Evolutionary conservation across 2,113 vertebrate species (phyloP), one percentile per base, ranked within the genome.

Genomic region (Rhegmatorhina hoffmannsi): DNA sequence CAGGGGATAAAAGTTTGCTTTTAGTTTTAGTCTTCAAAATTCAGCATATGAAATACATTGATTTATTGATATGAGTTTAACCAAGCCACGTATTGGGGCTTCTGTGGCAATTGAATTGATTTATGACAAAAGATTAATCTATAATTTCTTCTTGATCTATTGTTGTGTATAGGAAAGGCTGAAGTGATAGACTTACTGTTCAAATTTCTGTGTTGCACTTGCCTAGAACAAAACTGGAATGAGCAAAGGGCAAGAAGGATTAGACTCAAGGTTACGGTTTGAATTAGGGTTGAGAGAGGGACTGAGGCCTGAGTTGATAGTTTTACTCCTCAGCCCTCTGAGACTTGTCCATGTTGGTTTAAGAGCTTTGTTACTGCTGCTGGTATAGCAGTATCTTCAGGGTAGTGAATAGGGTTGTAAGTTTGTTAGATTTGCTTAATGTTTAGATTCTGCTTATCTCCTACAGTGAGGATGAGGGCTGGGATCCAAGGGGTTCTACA

Each of bases 11-110:
- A 85, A 87, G 33, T 68, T 82, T 90, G 17, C 4, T 73, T 89
- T 79, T 64, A 11, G 15, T 60, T 85, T 81, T 84, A 33, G 17
- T 78, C 47, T 72, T 87, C 70, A 76, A 87, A 95, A 90, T 84
- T 82, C 34, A 73, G 31, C 40, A 16, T 49, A 33, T 79, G 69
- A 80, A 89, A 69, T 83, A 43, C 8, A 49, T 76, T 77, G 53
- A 76, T 90, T 79, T 90, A 69, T 62, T 90, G 58, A 31, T 90
- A 62, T 38, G 44, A 59, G 43, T 83, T 87, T 90, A 96, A 85
- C 21, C 11, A 83, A 73, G 63, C 6, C 44, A 64, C 11, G 17
- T 83, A 49, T 33, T 80, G 67, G 36, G 31, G 36, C 24, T 79
- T 85, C 67, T 82, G 44, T 0, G 8, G 36, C 58, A 90, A 59